Conservation (phyloP, 2,888 invertebrate species). For the Drosophila peninsularis region DNA sequence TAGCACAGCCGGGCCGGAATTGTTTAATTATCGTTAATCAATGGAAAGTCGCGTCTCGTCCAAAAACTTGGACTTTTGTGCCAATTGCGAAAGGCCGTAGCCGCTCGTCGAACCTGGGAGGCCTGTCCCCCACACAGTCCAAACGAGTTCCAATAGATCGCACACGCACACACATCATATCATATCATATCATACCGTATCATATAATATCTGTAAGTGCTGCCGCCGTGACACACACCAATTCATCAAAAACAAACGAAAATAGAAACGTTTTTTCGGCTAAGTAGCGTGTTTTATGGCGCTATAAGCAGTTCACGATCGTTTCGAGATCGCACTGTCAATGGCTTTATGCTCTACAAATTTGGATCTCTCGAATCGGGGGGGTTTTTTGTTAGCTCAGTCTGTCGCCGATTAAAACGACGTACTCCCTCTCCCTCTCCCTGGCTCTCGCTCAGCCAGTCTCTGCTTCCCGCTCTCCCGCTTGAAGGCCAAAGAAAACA, state of each 20-base stretch:
- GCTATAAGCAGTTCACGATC: conserved; percentile 38
- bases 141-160: conserved; percentile 36
- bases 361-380: conserved; percentile 26
- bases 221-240: conserved; percentile 16
- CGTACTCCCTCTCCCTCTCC: neutral
- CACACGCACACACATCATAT: neutral
- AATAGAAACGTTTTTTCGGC: conserved; percentile 17
- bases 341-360: conserved; percentile 14
- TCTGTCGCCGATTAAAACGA: neutral
- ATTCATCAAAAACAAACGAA: conserved; percentile 45
- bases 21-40: conserved; percentile 61
- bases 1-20: conserved; percentile 49
- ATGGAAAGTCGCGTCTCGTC: conserved; percentile 32
- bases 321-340: conserved; percentile 14
- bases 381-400: conserved; percentile 18
- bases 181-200: neutral
- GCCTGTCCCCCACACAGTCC: conserved; percentile 37
- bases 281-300: conserved; percentile 32
- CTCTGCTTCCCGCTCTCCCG: neutral
- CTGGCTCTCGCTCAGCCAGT: neutral
- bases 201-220: neutral
- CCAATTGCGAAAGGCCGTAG: conserved; percentile 46
- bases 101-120: conserved; percentile 25
- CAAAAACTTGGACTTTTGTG: conserved; percentile 25
- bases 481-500: conserved; percentile 38